phyloP scores from a whole-genome alignment of 1,140 invertebrate genomes.

The Rhizoglyphus robini region DNA sequence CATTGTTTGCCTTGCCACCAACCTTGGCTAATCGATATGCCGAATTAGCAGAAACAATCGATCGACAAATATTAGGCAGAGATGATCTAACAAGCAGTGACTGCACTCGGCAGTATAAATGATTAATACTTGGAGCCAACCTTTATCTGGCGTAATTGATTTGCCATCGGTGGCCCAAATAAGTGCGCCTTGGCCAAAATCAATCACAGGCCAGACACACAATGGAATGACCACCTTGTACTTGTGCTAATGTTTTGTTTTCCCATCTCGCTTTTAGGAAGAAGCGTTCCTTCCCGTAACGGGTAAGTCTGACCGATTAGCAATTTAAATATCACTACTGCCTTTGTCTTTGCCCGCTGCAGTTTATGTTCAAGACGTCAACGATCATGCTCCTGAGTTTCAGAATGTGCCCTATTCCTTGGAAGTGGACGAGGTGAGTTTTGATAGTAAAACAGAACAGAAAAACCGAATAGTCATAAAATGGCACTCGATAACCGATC shows the following conservation, averaged over 20 bases:
- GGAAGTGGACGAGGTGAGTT: constrained; percentile 50
- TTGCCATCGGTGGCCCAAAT: neutral
- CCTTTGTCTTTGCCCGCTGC: constrained; percentile 2
- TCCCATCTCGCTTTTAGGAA: constrained; percentile 43
- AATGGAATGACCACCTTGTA: constrained; percentile 11
- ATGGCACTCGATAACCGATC: no score
- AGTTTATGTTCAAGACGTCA: constrained; percentile 44
- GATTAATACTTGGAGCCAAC: no score
- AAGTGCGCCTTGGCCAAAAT: neutral
- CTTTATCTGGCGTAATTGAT: neutral
- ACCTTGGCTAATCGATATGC: neutral
- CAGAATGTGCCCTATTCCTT: constrained; percentile 57
- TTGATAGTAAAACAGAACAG: neutral
- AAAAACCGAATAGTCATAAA: no score
- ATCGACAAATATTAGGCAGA: neutral
- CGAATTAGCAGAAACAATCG: constrained; percentile 12
- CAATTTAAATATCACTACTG: neutral
- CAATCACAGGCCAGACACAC: neutral
- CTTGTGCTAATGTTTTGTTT: constrained; percentile 4
- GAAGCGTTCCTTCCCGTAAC: constrained; percentile 60
- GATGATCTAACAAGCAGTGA: neutral
- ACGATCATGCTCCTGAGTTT: constrained; percentile 49
- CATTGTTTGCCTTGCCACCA: neutral
- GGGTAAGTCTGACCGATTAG: constrained; percentile 27
- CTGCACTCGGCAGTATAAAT: no score